Base-by-base conservation (phyloP, 2,113 vertebrate species). In the Abramis brama region DNA sequence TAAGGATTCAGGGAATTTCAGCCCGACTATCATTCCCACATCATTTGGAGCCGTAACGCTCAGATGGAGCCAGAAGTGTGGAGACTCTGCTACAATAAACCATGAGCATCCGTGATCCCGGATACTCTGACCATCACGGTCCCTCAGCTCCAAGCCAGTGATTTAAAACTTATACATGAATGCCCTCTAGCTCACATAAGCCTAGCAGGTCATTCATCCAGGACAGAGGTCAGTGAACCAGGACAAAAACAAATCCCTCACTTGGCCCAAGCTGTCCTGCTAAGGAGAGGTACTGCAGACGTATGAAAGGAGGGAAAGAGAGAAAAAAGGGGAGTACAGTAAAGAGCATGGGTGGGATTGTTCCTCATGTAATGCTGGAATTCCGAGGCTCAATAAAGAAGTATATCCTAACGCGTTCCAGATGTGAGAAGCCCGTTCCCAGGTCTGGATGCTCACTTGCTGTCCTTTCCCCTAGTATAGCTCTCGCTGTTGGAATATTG, bases 321-420 rank as follows among this genome's bases (percentile, higher is more conserved):
- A 39, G 39, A 74, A 43, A 71, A 77, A 39, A 45, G 78, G 55
- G 36, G 9, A 81, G 79, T 85, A 81, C 77, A 86, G 85, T 86
- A 45, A 86, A 86, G 85, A 82, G 70, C 76, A 80, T 83, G 83
- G 85, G 86, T 88, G 83, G 30, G 52, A 74, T 85, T 62, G 84
- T 87, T 74, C 45, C 73, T 88, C 30, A 74, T 88, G 86, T 85
- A 30, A 76, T 84, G 86, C 88, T 88, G 83, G 87, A 50, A 80
- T 86, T 87, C 81, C 80, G 52, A 87, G 55, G 81, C 84, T 87
- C 86, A 74, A 81, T 87, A 89, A 89, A 90, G 90, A 87, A 90
- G 90, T 89, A 87, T 78, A 66, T 62, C 75, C 70, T 89, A 88
- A 93, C 90, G 87, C n/a, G 5, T 92, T 92, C 92, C 93, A 93